phyloP scores from a whole-genome alignment of 2,888 invertebrate genomes.

The Aplocera efformata region DNA sequence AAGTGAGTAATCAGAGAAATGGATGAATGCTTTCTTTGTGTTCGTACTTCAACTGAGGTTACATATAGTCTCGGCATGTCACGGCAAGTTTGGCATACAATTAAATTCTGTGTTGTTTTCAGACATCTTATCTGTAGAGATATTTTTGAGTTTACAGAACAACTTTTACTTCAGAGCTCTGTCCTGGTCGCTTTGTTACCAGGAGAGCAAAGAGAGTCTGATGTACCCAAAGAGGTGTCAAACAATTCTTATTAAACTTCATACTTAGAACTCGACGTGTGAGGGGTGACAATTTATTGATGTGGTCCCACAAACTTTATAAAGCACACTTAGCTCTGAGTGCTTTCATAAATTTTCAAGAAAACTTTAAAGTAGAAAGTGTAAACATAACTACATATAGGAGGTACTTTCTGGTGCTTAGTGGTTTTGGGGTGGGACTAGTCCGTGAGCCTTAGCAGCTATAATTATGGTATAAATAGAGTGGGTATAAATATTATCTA shows the following conservation, averaged over 20 bases:
- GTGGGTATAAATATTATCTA: too few species aligned
- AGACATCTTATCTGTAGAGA: too few species aligned
- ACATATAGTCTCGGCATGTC: too few species aligned
- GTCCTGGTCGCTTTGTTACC: background rate
- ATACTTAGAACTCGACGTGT: conserved; percentile 14
- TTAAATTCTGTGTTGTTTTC: too few species aligned
- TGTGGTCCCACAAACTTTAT: conserved; percentile 17
- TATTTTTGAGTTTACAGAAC: too few species aligned
- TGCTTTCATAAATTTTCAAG: conserved; percentile 18
- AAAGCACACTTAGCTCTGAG: conserved; percentile 14
- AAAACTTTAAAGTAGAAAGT: conserved; percentile 9
- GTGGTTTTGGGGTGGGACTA: conserved; percentile 1
- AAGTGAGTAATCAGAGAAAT: too few species aligned
- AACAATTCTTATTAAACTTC: conserved; percentile 18
- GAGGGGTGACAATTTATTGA: conserved; percentile 18
- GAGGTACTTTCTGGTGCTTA: conserved; percentile 3
- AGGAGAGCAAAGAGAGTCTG: conserved; percentile 1
- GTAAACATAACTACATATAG: background rate
- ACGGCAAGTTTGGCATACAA: too few species aligned
- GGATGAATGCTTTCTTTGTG: too few species aligned
- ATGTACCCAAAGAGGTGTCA: conserved; percentile 5
- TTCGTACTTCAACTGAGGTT: too few species aligned
- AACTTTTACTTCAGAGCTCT: too few species aligned
- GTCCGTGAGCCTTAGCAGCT: background rate
- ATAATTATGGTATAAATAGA: too few species aligned